phyloP scores from a whole-genome alignment of 1,140 invertebrate species.

The Bombus consobrinus region DNA sequence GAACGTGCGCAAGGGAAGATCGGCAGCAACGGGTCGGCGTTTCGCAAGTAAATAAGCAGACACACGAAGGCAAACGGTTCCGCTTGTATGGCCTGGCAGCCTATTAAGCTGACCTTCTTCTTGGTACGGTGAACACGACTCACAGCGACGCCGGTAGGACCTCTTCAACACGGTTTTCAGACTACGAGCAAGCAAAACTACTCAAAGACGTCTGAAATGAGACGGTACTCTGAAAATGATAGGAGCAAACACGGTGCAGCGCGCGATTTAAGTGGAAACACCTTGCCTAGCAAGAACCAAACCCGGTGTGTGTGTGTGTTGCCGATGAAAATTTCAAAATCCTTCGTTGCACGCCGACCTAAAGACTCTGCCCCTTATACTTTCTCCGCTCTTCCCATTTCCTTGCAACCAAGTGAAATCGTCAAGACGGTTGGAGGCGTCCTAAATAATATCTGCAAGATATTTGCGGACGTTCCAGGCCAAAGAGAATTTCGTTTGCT shows the following conservation, averaged over 20 bases:
- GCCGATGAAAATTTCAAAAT: slow-evolving; percentile 47
- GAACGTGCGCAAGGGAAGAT: background rate
- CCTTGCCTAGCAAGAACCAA: background rate
- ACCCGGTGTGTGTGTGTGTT: background rate
- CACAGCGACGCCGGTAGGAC: slow-evolving; percentile 31
- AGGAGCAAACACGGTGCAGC: slow-evolving; percentile 21
- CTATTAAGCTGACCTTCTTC: slow-evolving; percentile 55
- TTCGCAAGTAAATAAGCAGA: slow-evolving; percentile 37
- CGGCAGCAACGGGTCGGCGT: background rate
- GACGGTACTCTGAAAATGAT: slow-evolving; percentile 44
- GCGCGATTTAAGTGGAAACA: slow-evolving; percentile 38
- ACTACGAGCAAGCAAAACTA: slow-evolving; percentile 46
- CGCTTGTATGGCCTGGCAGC: slow-evolving; percentile 23
- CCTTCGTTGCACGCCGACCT: no score
- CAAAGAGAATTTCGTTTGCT: background rate
- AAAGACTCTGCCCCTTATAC: background rate
- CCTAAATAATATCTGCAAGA: slow-evolving; percentile 20
- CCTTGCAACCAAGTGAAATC: no score
- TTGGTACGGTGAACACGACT: background rate
- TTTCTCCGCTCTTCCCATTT: no score
- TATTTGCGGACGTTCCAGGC: background rate
- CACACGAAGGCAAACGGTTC: slow-evolving; percentile 3
- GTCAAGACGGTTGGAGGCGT: background rate
- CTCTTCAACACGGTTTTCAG: slow-evolving; percentile 50
- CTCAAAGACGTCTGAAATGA: slow-evolving; percentile 56